Base-by-base conservation (phyloP, 92 coral and sea anemone genomes). In the Zoanthus solanderi region DNA sequence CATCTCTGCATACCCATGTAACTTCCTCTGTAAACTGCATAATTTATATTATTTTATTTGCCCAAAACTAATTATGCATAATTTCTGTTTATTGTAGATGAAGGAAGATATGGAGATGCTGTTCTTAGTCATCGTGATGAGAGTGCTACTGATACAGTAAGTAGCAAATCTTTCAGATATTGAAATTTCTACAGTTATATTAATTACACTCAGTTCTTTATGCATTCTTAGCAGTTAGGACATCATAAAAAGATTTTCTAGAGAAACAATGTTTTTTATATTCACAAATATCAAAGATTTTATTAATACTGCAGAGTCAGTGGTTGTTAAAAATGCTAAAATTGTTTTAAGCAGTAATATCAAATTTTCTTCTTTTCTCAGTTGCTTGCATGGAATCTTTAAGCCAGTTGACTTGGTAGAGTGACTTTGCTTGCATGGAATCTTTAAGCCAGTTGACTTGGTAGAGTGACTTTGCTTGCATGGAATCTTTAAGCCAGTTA, bases 141-240 rank as follows among this genome's bases (percentile, higher is more conserved):
- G 71, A 23, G 71, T 65, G 71, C 71, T 16, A n/a, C 71, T 65
- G 71, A 65, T 65, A 65, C 71, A 65, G 71, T 65, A 65, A 65
- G 32, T 65, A 65, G 3, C 3, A 65, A 17, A 16, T 65, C 23
- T 16, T 65, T 65, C 1, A 16, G 23, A 4, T 65, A 29, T 17
- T 65, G 71, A 17, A 2, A 16, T 65, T 65, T 65, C 30, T 65
- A 65, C 60, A 54, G 60, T 54, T 54, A 53, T 54, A 54, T 54
- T 54, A 54, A 54, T 14, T 54, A 54, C 1, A 3, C 15, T 54
- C 60, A 54, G 60, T 54, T 2, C 60, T 54, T 8, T 54, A 54
- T 54, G 60, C 60, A 54, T 54, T 54, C 15, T 54, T 54, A 54
- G 60, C 60, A 54, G 60, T 54, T 54, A 14, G 2, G 60, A 14